Percentiles rank a stretch among this genome's conserved stretches.
phyloP scores from a whole-genome alignment of 2,888 invertebrate species.

The Abscondita cerata region DNA sequence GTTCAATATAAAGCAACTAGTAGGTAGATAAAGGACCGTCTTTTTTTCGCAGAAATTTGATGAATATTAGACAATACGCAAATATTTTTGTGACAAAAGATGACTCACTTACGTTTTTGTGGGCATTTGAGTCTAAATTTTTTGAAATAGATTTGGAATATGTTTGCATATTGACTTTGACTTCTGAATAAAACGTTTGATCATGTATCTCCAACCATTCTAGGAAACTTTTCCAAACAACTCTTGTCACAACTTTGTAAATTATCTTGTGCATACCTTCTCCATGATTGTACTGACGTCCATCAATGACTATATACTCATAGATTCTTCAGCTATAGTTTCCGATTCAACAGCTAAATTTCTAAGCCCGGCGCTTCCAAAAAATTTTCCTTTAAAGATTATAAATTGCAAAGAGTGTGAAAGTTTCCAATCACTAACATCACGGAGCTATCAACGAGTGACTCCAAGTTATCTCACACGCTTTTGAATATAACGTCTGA shows the following conservation, averaged over 20 bases:
- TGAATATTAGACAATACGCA: background rate
- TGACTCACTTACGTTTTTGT: no score
- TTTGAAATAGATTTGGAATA: background rate
- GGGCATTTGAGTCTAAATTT: background rate
- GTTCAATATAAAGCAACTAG: background rate
- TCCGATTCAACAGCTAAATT: conserved; percentile 11
- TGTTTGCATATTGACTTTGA: background rate
- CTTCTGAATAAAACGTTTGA: no score
- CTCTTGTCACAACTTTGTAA: no score
- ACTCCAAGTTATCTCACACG: background rate
- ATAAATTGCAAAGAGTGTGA: conserved; percentile 4
- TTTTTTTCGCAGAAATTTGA: no score
- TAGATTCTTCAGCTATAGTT: conserved; percentile 1
- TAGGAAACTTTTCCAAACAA: conserved; percentile 4
- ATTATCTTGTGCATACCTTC: background rate
- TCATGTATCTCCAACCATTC: no score
- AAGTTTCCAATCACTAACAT: background rate
- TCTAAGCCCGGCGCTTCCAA: background rate
- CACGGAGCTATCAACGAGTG: no score
- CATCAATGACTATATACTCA: background rate
- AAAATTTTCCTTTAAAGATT: background rate
- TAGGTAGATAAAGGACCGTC: background rate
- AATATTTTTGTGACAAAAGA: background rate
- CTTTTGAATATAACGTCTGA: background rate
- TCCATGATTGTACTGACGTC: conserved; percentile 9